Evolutionary conservation across 2,888 invertebrate genomes (phyloP), one percentile per base, ranked within the genome.

Genomic region (Cerceris rybyensis): DNA sequence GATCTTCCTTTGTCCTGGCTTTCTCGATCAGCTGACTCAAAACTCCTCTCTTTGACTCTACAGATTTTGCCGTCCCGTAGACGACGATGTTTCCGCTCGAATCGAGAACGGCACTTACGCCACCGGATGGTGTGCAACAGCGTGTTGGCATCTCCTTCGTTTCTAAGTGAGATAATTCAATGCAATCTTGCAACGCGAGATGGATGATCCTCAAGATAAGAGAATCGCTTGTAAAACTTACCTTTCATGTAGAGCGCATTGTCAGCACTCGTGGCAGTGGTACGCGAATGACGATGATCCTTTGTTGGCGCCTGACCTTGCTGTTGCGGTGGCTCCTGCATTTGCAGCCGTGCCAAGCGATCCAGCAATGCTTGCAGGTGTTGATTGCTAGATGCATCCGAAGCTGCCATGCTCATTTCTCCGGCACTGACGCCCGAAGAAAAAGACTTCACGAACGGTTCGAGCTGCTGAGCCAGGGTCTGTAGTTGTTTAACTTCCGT

Each of bases 401-500:
- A 87, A 8, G 91, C 89, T 11, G 92, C 87, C 46, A 89, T 86
- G 74, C 88, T 89, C 59, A 89, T 76, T 71, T 91, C 92, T 0
- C 90, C 91, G 14, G 90, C 89, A 64, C 74, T 87, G 17, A 91
- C 83, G 74, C 88, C 92, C 4, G 93, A 92, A 0, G 93, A 92
- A 73, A 94, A 91, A 17, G 94, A 94, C 78, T 94, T 93, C 43
- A 96, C 94, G 89, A 95, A 96, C 0, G 95, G 95, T 85, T 95
- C 95, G 74, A 96, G 90, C 85, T 95, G 95, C 72, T 94, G 94
- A 0, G 95, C 94, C 58, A 95, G 93, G 17, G 93, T 93, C 84
- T 94, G 94, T 79, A 96, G 90, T 84, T 95, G 95, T 86, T 95
- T 95, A 82, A 95, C 94, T 89, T 96, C 96, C 76, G 94, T 94